Evolutionary conservation across 1,140 invertebrate species (phyloP), one percentile per base, ranked within the genome.

Genomic region (Caerostris extrusa): DNA sequence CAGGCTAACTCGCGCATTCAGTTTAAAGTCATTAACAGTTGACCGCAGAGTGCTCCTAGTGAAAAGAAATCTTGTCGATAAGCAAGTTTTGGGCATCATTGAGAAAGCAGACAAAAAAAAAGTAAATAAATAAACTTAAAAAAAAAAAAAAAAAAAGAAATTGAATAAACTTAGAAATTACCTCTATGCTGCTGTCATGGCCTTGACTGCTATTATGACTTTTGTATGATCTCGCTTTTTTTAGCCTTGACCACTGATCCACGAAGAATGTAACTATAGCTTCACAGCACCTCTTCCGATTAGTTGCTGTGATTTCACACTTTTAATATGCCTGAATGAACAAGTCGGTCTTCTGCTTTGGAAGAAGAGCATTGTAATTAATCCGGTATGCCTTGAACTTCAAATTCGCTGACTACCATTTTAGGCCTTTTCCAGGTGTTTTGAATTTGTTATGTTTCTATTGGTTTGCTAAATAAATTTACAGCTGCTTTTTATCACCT

Each of bases 131-230:
- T 77, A 77, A 34, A 34, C 34, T 34, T 34, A 34, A 34, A 34
- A 77, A 77, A 71, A 71, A 10, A 7, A 34, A 34, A 34, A 77
- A 77, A 71, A 71, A 10, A 7, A 77, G 61, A 77, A 77, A 77
- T 12, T 50, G 71, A 53, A 77, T 50, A 53, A 77, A 77, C 71
- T 77, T 50, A 61, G 60, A 61, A 61, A 61, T 61, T 10, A 64
- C 61, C 5, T 77, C 71, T 77, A 50, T 77, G 34, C 34, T 50
- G 71, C 71, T 50, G 57, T 19, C 17, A 10, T 60, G 34, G 83
- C 83, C 83, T 85, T 85, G 53, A 85, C 82, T 85, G 17, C 69
- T 77, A 53, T 85, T 85, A 58, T 85, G 83, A 60, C 34, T 85
- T 85, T 60, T 3, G 83, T 60, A 56, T 34, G 57, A 85, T 85